Base-by-base conservation (phyloP, 2,113 vertebrate species). In the Physeter macrocephalus region DNA sequence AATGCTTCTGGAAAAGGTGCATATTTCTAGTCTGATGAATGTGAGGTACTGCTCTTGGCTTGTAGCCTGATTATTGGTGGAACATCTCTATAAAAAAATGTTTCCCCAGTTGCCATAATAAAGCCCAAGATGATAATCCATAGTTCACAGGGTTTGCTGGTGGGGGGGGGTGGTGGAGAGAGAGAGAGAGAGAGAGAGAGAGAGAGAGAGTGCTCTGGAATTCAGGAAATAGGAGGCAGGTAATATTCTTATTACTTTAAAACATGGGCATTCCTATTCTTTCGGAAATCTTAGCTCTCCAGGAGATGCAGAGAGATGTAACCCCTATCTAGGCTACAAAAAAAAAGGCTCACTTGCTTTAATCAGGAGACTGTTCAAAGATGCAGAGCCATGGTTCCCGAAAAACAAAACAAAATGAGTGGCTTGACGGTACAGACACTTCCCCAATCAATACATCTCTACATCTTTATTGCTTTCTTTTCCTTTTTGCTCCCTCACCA, bases 361-460 rank as follows among this genome's bases (percentile, higher is more conserved):
- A 61, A 97, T 82, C 95, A 64, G 87, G 71, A 96, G 92, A 46
- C 80, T 8, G 88, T 95, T 84, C 57, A 90, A 94, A 95, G 94
- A 86, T 2, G 20, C 64, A 31, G 72, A 95, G 81, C 71, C 78
- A n/a, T 34, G 1, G 46, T 41, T 49, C 66, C 93, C 15, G 34
- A 41, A 78, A 74, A 84, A 54, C 49, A 46, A 66, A 66, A 61
- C 27, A n/a, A 29, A 64, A n/a, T 0, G 9, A 71, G 52, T 5
- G 20, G 15, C 1, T 1, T 6, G n/a, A 20, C 0, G 0, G 3
- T 8, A 12, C 17, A 29, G 57, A n/a, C 54, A 0, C 11, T 41
- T 14, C 17, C 43, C 34, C 57, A 75, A 84, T 17, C 64, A 66
- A 36, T 8, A 1, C 0, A 0, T 54, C 64, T 43, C 88, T 23